Evolutionary conservation across 2,797 vertebrate species (phyloP).

Genomic region (Carduelis carduelis): DNA sequence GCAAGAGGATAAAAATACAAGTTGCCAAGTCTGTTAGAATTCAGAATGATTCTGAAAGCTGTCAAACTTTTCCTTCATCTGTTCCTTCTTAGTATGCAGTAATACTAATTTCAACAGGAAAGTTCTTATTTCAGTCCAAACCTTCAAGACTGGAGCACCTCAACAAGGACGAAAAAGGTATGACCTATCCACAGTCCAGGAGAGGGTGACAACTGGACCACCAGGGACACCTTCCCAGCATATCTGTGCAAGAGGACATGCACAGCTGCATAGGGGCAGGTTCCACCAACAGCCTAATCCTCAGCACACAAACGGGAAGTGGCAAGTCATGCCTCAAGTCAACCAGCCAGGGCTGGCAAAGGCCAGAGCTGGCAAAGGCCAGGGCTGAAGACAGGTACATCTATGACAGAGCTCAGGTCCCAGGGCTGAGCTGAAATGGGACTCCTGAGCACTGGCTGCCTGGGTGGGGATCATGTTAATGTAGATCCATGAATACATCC

Average conservation of each 20-base stretch:
- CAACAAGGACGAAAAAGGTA: accelerated
- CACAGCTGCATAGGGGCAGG: not conserved
- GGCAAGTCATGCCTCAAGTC: not conserved
- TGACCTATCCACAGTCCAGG: accelerated
- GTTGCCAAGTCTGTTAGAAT: not conserved
- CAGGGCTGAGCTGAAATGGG: not conserved
- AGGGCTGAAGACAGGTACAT: not conserved
- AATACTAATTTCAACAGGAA: not conserved
- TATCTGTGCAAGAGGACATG: not conserved
- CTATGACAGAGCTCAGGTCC: not conserved
- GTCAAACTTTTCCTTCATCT: not conserved
- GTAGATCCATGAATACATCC: not conserved
- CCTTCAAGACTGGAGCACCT: accelerated
- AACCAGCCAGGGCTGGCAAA: not conserved
- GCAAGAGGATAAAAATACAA: not conserved
- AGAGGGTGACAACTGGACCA: accelerated
- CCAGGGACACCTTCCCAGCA: not conserved
- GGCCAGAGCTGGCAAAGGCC: not conserved
- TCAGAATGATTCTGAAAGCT: not conserved
- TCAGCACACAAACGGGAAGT: not conserved
- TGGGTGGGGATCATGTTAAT: not conserved
- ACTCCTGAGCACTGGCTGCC: not conserved
- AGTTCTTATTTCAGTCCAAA: not conserved
- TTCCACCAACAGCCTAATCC: not conserved
- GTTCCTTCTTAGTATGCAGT: not conserved